These are phyloP conservation scores for Lampris megalopsis DNA, from an alignment of 2,113 vertebrate genomes.

Conservation along the genomic window DNA sequence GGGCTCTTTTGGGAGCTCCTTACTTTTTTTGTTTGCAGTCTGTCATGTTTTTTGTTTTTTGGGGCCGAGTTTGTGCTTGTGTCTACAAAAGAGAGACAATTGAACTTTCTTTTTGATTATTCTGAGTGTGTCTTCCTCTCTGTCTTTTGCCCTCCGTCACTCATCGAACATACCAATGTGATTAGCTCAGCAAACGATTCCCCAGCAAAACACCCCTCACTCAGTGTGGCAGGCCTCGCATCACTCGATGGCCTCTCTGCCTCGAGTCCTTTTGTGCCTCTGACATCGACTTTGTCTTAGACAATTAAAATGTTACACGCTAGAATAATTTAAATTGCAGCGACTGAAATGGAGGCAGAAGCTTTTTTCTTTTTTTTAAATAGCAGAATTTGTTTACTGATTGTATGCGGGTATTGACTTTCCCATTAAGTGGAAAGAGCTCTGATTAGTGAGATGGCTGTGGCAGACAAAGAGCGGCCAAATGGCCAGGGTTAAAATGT, in stretches of 20 bases:
- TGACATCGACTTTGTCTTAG: constrained; percentile 95
- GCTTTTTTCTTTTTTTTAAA: constrained; percentile 78
- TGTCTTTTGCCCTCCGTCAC: constrained; percentile 85
- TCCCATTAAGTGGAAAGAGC: constrained; percentile 88
- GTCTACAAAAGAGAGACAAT: constrained; percentile 2
- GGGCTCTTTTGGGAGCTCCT: background rate
- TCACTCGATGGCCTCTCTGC: constrained; percentile 88
- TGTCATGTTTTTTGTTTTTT: background rate
- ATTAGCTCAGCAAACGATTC: constrained; percentile 81
- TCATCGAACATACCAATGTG: constrained; percentile 67
- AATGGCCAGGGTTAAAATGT: constrained; percentile 76
- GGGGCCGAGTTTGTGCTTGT: background rate
- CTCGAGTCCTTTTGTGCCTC: constrained; percentile 90
- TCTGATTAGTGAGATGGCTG: constrained; percentile 75
- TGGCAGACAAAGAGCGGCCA: constrained; percentile 44
- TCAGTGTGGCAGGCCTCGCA: constrained; percentile 87
- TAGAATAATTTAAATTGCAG: constrained; percentile 96
- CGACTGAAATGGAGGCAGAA: constrained; percentile 88
- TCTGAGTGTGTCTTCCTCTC: constrained; percentile 74
- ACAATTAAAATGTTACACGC: constrained; percentile 96
- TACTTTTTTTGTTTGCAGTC: background rate
- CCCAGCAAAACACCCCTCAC: constrained; percentile 87
- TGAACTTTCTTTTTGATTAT: constrained; percentile 9
- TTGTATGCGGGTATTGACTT: constrained; percentile 89
- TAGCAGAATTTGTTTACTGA: constrained; percentile 92